Conservation (phyloP, 2,888 invertebrate species). For the Frankliniella fusca region DNA sequence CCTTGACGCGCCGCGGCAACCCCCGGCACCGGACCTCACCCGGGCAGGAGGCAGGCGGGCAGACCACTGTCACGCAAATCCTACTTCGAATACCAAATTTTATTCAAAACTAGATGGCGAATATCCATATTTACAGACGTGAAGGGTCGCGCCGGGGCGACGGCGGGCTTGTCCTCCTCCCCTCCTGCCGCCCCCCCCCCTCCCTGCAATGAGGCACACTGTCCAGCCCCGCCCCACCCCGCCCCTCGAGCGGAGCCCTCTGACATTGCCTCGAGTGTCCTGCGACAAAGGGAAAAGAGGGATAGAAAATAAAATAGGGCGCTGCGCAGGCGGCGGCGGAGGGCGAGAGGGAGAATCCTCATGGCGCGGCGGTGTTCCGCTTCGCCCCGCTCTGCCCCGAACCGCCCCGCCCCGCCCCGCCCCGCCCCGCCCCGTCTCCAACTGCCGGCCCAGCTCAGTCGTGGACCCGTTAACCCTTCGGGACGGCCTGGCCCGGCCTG, state of each 20-base stretch:
- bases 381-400: not conserved
- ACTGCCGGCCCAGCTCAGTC: not conserved
- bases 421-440: not conserved
- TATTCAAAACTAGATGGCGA: not conserved
- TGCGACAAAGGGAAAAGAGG: too few relatives aligned
- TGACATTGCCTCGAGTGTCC: too few relatives aligned
- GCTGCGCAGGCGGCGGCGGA: too few relatives aligned
- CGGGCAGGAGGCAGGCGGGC: not conserved
- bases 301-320: too few relatives aligned
- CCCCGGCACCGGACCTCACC: not conserved
- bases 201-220: not conserved
- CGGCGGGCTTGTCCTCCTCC: not conserved
- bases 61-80: not conserved
- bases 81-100: conserved; percentile 16
- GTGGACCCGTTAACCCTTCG: not conserved
- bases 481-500: not conserved
- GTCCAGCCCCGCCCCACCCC: not conserved
- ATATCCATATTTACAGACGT: conserved; percentile 1
- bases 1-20: not conserved
- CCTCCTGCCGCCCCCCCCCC: too few relatives aligned
- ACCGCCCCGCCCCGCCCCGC: not conserved
- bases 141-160: not conserved
- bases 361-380: not conserved
- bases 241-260: too few relatives aligned
- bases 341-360: not conserved